Base-by-base conservation (phyloP, 2,113 vertebrate species). In the Anhinga anhinga region DNA sequence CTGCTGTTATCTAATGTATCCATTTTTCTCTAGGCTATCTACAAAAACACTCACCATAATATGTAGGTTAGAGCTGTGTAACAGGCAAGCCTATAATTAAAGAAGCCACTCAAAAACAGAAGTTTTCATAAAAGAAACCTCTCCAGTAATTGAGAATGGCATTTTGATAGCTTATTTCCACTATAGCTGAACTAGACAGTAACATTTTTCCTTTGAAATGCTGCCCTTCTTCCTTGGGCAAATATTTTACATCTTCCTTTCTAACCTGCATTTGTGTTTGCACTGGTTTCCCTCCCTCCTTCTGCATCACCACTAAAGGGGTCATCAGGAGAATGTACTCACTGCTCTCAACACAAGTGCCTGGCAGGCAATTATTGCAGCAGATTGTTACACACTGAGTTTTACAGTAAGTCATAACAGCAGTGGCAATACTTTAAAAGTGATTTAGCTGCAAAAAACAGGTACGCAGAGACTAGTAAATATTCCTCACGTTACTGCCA, bases 301-400 rank as follows among this genome's bases (percentile, higher is more conserved):
- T 65, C 94, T 94, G 84, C 96, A 96, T 93, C 89, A 70, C 42
- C 89, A 87, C 93, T 85, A 94, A 95, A 95, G 91, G 87, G 94
- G 86, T 97, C 94, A 97, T 88, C 91, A 88, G 84, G 93, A 96
- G 78, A 91, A 85, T 15, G 5, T 65, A 85, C 53, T 95, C 8
- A 2, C 89, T 91, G 89, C 83, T 97, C 93, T 96, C 81, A 91
- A 69, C 34, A 0, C 40, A 94, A 95, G 86, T 91, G 95, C 84
- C 80, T 94, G 93, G 81, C 70, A 94, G 81, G 94, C 89, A 97
- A 96, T 97, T 97, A 97, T 52, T 93, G 93, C 78, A 93, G 78
- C 81, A 91, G 83, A 87, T 55, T 93, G 88, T 80, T 89, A 91
- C 88, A 89, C 47, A 45, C 36, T 13, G 77, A 85, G 53, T 69